Base-by-base conservation (phyloP, 2,797 vertebrate species). In the Enoplosus armatus region DNA sequence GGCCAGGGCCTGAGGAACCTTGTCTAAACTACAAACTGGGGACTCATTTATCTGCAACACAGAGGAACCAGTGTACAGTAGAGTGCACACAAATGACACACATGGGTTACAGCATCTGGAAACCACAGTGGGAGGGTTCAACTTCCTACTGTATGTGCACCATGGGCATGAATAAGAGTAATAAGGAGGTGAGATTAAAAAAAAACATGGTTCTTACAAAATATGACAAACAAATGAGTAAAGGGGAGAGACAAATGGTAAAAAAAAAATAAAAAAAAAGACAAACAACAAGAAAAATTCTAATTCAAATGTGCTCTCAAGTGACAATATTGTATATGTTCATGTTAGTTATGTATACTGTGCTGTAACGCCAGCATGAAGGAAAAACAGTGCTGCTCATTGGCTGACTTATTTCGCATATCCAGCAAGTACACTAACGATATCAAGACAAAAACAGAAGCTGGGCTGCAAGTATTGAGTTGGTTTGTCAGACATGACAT, bases 21-120 rank as follows among this genome's bases (percentile, higher is more conserved):
- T 90, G 79, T 92, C 94, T 95, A 96, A 94, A 95, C 93, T 96
- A 96, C 94, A 95, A 88, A 93, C 92, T 91, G 93, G 91, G 79
- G 93, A 87, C 78, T 94, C 93, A 87, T 93, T 94, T 92, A 86
- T 95, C 95, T 96, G 95, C 85, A 96, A 96, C 93, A 96, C 90
- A 95, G 91, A 95, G 94, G 93, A 94, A 90, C 89, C 92, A 83
- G 90, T 80, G 89, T 87, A 93, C 90, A 94, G 90, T 75, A 79
- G 80, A 83, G 72, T 56, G 72, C 65, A 90, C 62, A 90, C 48
- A 80, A 66, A 88, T 69, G 53, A 84, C 76, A 93, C 79, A 93
- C 68, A 87, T 47, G 53, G 39, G 64, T 82, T 85, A 86, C 8
- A 76, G 83, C 73, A 90, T 81, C 66, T 82, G 74, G 73, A 86